Evolutionary conservation across 2,113 vertebrate species (phyloP).

Genomic region (Meles meles): DNA sequence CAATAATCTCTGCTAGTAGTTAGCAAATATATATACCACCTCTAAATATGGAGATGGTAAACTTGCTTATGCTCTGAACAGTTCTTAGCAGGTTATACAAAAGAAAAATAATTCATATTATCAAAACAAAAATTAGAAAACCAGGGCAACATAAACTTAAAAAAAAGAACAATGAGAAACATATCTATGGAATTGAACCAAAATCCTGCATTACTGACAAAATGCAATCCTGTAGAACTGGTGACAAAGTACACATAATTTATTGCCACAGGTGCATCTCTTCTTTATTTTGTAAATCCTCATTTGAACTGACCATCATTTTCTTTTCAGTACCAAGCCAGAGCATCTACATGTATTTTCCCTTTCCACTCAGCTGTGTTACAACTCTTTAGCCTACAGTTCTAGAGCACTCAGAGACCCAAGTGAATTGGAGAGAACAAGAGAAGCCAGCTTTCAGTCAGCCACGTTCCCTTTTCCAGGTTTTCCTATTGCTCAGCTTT

Average conservation of each 20-base stretch:
- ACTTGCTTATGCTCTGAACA: background rate
- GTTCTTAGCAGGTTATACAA: background rate
- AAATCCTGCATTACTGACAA: conserved; percentile 1
- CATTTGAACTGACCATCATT: background rate
- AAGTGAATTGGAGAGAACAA: background rate
- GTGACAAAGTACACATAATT: background rate
- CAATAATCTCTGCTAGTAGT: conserved; percentile 3
- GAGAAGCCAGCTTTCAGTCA: background rate
- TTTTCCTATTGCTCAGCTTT: conserved; percentile 28
- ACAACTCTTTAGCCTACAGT: background rate
- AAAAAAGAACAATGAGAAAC: conserved; percentile 7
- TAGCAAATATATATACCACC: background rate
- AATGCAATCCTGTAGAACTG: background rate
- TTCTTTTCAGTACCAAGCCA: background rate
- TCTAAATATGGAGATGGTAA: background rate
- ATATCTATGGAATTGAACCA: background rate
- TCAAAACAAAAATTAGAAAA: conserved; percentile 8
- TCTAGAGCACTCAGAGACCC: background rate
- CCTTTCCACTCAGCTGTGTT: background rate
- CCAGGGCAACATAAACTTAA: background rate
- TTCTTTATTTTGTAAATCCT: background rate
- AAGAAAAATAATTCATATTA: background rate
- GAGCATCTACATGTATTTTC: background rate
- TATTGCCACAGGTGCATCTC: background rate
- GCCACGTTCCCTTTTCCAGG: background rate